phyloP scores from a whole-genome alignment of 2,888 invertebrate genomes.

The Trachelus troglodyta region DNA sequence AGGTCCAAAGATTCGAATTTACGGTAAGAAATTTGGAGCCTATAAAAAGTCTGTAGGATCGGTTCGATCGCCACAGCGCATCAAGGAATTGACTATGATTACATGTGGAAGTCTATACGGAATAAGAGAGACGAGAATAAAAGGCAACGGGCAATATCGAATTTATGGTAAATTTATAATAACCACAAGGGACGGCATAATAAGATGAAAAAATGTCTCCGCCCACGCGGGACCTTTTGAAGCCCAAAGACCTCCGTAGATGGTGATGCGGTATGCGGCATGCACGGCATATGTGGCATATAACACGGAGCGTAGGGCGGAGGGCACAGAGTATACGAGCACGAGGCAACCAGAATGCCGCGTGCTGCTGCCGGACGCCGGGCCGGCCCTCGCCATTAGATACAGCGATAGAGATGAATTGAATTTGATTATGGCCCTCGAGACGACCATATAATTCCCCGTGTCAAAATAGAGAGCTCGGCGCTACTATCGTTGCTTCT shows the following conservation, averaged over 20 bases:
- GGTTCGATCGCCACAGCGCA: no score
- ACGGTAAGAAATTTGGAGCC: no score
- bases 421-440: constrained; percentile 46
- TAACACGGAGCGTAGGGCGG: constrained; percentile 1
- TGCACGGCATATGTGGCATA: no score
- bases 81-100: background rate
- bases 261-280: background rate
- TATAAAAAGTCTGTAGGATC: no score
- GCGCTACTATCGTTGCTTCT: background rate
- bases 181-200: constrained; percentile 44
- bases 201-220: constrained; percentile 21
- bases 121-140: constrained; percentile 8
- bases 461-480: constrained; percentile 47
- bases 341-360: no score
- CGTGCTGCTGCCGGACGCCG: background rate
- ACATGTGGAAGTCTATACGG: background rate
- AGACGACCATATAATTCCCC: constrained; percentile 46
- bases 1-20: no score
- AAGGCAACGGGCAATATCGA: constrained; percentile 38
- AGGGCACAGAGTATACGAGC: no score
- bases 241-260: constrained; percentile 15
- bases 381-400: constrained; percentile 35
- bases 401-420: constrained; percentile 50
- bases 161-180: constrained; percentile 53
- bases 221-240: constrained; percentile 30